Conservation (phyloP, 1,140 invertebrate species). For the Chrysomallon squamiferum region DNA sequence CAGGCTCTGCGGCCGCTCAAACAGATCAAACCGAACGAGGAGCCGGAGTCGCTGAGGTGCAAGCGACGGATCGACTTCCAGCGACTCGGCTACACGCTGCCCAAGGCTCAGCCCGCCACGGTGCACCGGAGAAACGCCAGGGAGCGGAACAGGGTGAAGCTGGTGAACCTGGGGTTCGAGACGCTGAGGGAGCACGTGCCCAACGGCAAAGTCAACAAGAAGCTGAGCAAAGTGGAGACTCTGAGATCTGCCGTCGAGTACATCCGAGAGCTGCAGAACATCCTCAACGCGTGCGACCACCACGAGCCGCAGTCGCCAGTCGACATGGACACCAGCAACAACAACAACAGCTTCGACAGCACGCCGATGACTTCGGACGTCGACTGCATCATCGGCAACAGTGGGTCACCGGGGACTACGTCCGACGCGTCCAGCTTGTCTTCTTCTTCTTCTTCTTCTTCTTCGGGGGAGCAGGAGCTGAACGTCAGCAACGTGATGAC, state of each 20-base stretch:
- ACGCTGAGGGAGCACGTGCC: conserved; percentile 60
- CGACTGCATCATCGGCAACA: too few relatives aligned
- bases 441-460: too few relatives aligned
- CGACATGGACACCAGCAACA: too few relatives aligned
- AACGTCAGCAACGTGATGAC: too few relatives aligned
- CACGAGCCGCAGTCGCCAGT: too few relatives aligned
- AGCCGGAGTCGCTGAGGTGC: conserved; percentile 49
- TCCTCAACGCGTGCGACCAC: conserved; percentile 68
- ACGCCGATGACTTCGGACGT: too few relatives aligned
- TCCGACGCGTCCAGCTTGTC: too few relatives aligned
- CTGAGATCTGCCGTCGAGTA: conserved; percentile 91
- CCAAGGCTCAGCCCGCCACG: conserved; percentile 73
- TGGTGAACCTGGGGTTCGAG: conserved; percentile 78
- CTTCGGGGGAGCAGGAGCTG: too few relatives aligned
- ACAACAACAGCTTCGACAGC: too few relatives aligned
- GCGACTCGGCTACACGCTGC: conserved; percentile 36
- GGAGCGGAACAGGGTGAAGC: conserved; percentile 92
- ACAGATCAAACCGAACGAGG: conserved; percentile 27
- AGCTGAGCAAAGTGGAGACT: conserved; percentile 84
- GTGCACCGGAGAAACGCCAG: conserved; percentile 90
- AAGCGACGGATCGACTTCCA: conserved; percentile 52
- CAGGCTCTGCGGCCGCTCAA: conserved; percentile 45
- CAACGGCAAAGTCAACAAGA: conserved; percentile 67
- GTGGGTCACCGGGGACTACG: too few relatives aligned
- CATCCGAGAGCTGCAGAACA: conserved; percentile 81